Base-by-base conservation (phyloP, 1,140 invertebrate species). In the Caenorhabditis remanei region DNA sequence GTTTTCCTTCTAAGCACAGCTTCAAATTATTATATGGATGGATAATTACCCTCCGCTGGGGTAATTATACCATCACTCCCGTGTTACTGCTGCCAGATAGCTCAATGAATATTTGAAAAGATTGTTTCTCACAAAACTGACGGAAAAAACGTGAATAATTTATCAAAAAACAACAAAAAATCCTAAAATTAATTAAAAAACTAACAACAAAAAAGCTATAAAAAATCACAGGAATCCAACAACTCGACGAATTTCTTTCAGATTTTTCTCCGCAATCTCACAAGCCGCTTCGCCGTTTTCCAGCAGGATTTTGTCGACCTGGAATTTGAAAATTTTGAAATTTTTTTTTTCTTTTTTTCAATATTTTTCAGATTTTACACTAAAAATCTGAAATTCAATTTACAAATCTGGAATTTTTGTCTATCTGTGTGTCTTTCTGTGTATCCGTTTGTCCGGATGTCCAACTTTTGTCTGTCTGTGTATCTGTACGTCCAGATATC, bases 191-290 rank as follows among this genome's bases (percentile, higher is more conserved):
- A 32, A 19, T 61, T 46, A 41, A 43, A 21, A 32, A 85, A 43
- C 48, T 14, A 24, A 13, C 4, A 50, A 67, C 24, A 40, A 24
- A 32, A 53, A 14, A 53, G 11, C 16, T 11, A 14, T 16, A 53
- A 9, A 55, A 41, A 16, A n/a, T 86, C 84, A 89, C 48, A 84
- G 50, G 41, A 90, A 89, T 43, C 90, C 90, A 13, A 90, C 86
- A 82, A 90, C 71, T 24, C 19, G 46, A 53, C 85, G 90, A 46
- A 90, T 87, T 48, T 90, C 89, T 16, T 71, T 55, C 11, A 90
- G 41, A 50, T 88, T 90, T 56, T 87, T 86, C 53, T 75, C 85
- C 5, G 88, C 88, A 46, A 86, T 83, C 11, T 75, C 61, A 19
- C 65, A 41, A 16, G 90, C 90, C 40, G 61, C 48, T 46, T 87